These are phyloP conservation scores for Istiophorus platypterus DNA, from an alignment of 2,113 vertebrate species.

Conservation along the genomic window DNA sequence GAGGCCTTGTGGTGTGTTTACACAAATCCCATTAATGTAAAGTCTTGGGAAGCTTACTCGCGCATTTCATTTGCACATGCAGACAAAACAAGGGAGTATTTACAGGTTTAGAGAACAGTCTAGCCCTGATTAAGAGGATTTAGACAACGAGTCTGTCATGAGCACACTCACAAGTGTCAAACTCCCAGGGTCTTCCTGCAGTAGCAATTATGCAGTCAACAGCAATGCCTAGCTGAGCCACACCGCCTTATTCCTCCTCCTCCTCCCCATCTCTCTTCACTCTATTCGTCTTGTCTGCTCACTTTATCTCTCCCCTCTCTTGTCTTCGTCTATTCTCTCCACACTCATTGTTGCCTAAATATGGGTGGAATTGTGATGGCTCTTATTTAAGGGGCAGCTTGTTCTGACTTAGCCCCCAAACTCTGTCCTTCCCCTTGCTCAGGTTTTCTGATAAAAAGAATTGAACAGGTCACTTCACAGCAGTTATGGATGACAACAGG, in stretches of 20 bases:
- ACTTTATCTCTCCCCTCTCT: slow-evolving; percentile 37
- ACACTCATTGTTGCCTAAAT: slow-evolving; percentile 31
- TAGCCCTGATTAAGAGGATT: slow-evolving; percentile 70
- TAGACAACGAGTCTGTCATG: slow-evolving; percentile 43
- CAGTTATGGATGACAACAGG: slow-evolving; percentile 48
- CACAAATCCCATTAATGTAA: slow-evolving; percentile 75
- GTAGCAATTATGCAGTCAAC: slow-evolving; percentile 16
- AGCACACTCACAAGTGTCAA: slow-evolving; percentile 10
- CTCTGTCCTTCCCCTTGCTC: slow-evolving; percentile 24
- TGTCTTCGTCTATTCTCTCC: slow-evolving; percentile 43
- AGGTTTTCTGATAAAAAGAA: slow-evolving; percentile 43
- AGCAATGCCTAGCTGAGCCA: slow-evolving; percentile 44
- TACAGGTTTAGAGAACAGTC: slow-evolving; percentile 44
- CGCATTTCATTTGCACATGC: slow-evolving; percentile 28
- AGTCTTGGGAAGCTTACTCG: slow-evolving; percentile 48
- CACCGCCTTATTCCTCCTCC: slow-evolving; percentile 31
- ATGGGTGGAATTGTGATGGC: slow-evolving; percentile 20
- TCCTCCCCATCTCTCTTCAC: slow-evolving; percentile 25
- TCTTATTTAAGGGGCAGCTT: slow-evolving; percentile 33
- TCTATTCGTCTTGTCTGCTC: slow-evolving; percentile 37
- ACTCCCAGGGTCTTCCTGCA: slow-evolving; percentile 33
- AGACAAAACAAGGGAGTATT: slow-evolving; percentile 54
- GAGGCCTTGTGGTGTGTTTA: slow-evolving; percentile 68
- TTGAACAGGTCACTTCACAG: slow-evolving; percentile 50
- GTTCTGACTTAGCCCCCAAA: slow-evolving; percentile 5